Evolutionary conservation across 2,888 invertebrate species (phyloP).

Genomic region (Aphodius sticticus): DNA sequence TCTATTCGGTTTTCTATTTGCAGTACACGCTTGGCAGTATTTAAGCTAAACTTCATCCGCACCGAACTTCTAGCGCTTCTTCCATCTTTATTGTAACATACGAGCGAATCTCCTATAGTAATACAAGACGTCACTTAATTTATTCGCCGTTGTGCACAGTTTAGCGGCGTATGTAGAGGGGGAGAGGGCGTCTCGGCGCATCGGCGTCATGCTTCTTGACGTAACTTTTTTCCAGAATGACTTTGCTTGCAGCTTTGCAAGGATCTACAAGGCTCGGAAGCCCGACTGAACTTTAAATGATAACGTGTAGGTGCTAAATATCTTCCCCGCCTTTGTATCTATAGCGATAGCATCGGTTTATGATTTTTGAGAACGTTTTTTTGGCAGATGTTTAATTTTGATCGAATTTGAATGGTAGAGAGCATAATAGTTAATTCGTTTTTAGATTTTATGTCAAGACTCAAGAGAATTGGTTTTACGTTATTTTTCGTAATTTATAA

Average conservation of each 20-base stretch:
- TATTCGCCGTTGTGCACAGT: neutral
- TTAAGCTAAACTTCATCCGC: neutral
- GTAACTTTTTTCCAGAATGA: neutral
- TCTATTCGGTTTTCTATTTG: neutral
- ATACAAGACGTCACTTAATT: slow-evolving; percentile 4
- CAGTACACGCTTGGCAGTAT: neutral
- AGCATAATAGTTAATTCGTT: no score
- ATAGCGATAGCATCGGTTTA: neutral
- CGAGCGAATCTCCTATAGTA: neutral
- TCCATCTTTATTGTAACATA: neutral
- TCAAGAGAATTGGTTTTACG: no score
- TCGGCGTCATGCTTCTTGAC: neutral
- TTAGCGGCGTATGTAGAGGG: neutral
- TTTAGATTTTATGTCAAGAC: no score
- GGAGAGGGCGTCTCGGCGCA: neutral
- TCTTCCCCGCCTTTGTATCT: neutral
- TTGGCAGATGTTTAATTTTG: no score
- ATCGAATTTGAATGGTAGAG: no score
- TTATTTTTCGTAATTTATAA: no score
- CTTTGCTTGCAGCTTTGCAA: neutral
- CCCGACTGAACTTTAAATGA: neutral
- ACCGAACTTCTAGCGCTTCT: neutral
- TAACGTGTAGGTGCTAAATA: neutral
- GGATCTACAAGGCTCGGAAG: neutral
- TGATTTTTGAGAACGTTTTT: neutral